phyloP scores from a whole-genome alignment of 2,113 vertebrate species.

The Neofelis nebulosa region DNA sequence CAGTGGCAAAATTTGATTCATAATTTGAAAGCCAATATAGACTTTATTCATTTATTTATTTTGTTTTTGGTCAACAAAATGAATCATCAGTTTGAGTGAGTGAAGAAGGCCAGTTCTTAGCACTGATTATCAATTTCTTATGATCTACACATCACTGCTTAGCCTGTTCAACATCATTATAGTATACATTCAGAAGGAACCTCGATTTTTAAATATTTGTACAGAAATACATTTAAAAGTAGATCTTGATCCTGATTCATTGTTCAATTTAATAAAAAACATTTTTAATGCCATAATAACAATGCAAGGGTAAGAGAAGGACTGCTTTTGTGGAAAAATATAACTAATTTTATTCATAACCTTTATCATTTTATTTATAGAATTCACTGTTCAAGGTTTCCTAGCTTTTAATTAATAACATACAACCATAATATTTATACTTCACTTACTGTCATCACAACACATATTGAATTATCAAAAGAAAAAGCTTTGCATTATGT shows the following conservation, averaged over 20 bases:
- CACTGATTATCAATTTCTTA: neutral
- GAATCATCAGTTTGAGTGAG: neutral
- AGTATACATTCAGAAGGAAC: neutral
- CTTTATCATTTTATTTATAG: constrained; percentile 31
- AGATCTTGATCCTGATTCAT: neutral
- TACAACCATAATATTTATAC: neutral
- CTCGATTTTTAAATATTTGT: neutral
- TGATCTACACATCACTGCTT: neutral
- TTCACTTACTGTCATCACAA: constrained; percentile 28
- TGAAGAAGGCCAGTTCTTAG: neutral
- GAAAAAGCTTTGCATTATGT: neutral
- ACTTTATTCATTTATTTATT: neutral
- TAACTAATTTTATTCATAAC: constrained; percentile 28
- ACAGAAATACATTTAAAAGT: constrained; percentile 21
- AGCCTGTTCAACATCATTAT: neutral
- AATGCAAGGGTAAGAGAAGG: neutral
- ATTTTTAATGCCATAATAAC: neutral
- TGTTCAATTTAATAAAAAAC: neutral
- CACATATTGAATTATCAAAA: neutral
- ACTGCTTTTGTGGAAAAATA: constrained; percentile 45
- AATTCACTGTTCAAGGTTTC: constrained; percentile 30
- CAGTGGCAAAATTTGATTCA: neutral
- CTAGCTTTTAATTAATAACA: constrained; percentile 36
- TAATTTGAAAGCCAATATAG: neutral
- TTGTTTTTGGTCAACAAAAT: neutral